These are phyloP conservation scores for Progne subis DNA, from an alignment of 2,113 vertebrate species.

Conservation along the genomic window DNA sequence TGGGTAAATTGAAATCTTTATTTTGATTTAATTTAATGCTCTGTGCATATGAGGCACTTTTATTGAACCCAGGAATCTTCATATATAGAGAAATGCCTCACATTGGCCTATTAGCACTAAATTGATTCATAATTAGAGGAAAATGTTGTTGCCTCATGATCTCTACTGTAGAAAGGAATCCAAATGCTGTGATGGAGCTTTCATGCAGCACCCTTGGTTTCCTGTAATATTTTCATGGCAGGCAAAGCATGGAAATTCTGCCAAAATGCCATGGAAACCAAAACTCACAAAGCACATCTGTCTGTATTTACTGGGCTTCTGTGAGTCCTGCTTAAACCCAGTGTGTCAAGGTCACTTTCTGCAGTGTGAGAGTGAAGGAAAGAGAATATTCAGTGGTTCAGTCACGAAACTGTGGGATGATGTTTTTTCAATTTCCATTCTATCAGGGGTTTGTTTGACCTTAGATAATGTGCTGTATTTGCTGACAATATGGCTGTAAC, in stretches of 20 bases:
- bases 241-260: neutral
- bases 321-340: neutral
- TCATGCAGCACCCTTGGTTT: neutral
- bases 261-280: neutral
- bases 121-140: slow-evolving; percentile 44
- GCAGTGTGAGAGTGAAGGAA: neutral
- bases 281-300: neutral
- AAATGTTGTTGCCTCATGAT: slow-evolving; percentile 21
- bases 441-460: neutral
- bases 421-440: neutral
- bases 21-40: slow-evolving; percentile 54
- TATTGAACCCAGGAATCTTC: neutral
- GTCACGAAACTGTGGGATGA: neutral
- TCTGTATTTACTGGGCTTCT: neutral
- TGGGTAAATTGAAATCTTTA: slow-evolving; percentile 45
- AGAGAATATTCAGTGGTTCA: neutral
- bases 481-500: neutral
- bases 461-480: neutral
- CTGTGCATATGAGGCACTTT: slow-evolving; percentile 7
- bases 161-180: neutral
- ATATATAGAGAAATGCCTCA: neutral
- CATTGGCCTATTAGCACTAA: slow-evolving; percentile 30
- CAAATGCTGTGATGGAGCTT: neutral
- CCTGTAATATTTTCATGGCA: neutral
- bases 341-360: neutral